phyloP scores from a whole-genome alignment of 2,888 invertebrate genomes.

The Blera fallax region DNA sequence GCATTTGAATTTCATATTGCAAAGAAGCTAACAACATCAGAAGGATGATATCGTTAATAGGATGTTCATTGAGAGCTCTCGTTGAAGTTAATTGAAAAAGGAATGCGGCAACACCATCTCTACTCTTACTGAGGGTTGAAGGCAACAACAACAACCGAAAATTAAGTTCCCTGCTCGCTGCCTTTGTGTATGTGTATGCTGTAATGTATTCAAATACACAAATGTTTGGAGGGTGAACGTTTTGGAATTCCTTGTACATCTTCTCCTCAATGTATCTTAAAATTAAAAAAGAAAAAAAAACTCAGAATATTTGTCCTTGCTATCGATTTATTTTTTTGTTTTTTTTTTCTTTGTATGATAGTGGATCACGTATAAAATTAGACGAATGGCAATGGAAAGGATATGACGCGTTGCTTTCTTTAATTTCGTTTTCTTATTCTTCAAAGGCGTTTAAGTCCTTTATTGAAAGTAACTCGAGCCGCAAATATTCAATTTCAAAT shows the following conservation, averaged over 20 bases:
- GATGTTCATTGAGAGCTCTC: conserved; percentile 70
- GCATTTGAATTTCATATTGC: conserved; percentile 68
- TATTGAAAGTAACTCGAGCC: conserved; percentile 68
- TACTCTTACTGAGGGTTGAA: conserved; percentile 3
- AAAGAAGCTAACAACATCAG: conserved; percentile 51
- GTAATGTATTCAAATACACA: conserved; percentile 64
- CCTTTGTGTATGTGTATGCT: conserved; percentile 16
- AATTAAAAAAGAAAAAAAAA: conserved; percentile 49
- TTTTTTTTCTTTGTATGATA: conserved; percentile 13
- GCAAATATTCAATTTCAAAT: conserved; percentile 71
- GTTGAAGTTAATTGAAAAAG: conserved; percentile 72
- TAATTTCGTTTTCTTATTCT: conserved; percentile 49
- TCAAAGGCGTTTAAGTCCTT: conserved; percentile 65
- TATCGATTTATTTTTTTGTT: conserved; percentile 51
- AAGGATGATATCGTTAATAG: conserved; percentile 71
- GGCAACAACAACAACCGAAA: conserved; percentile 7
- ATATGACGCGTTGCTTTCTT: conserved; percentile 24
- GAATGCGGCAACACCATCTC: conserved; percentile 45
- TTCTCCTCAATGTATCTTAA: conserved; percentile 56
- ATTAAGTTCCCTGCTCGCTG: conserved; percentile 26
- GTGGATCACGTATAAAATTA: conserved; percentile 68
- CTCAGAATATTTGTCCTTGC: conserved; percentile 41
- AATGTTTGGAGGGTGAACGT: conserved; percentile 64
- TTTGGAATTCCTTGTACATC: conserved; percentile 55
- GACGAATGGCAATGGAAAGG: conserved; percentile 21